phyloP scores from a whole-genome alignment of 2,113 vertebrate genomes.

The Hyperopisus bebe region DNA sequence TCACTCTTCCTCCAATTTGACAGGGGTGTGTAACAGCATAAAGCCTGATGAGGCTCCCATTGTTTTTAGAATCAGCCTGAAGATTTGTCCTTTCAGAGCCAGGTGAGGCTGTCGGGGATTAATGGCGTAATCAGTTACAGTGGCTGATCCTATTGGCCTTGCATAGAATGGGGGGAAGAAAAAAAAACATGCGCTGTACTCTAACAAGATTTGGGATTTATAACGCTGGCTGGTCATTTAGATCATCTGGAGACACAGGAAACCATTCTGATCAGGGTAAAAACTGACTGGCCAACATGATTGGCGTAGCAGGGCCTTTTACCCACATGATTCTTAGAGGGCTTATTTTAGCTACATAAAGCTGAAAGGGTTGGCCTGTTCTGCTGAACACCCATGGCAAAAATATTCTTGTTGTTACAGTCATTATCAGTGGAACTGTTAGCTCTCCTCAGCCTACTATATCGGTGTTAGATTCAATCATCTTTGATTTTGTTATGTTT shows the following conservation, averaged over 20 bases:
- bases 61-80: neutral
- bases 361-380: neutral
- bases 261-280: neutral
- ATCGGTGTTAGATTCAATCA: neutral
- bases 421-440: neutral
- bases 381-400: neutral
- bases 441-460: neutral
- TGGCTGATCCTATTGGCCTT: neutral
- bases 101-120: neutral
- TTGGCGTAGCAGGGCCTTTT: neutral
- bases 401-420: neutral
- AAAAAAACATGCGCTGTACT: neutral
- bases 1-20: neutral
- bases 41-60: neutral
- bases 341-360: neutral
- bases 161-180: neutral
- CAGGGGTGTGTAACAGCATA: neutral
- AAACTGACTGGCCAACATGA: neutral
- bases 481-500: neutral
- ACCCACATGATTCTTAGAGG: neutral
- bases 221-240: neutral
- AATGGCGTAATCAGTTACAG: constrained; percentile 3
- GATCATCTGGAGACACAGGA: neutral
- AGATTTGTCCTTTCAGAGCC: neutral
- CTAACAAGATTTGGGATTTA: neutral